Conservation (phyloP, 2,888 invertebrate genomes). For the Synanthedon formicaeformis region DNA sequence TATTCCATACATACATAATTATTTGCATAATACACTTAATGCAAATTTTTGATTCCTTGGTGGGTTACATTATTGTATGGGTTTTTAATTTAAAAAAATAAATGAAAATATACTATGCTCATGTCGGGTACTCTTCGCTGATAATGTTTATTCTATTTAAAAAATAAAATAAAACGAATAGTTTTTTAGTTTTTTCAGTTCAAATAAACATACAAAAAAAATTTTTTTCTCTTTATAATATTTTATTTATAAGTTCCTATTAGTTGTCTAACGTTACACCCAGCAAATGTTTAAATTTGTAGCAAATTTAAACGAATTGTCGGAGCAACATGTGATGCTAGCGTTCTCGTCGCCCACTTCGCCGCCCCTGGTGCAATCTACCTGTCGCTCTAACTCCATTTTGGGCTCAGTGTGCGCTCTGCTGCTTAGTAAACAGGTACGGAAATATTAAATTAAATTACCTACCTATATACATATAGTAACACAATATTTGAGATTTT, state of each 20-base stretch:
- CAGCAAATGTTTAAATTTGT: not conserved
- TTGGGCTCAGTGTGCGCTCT: constrained; percentile 58
- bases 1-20: too few species aligned
- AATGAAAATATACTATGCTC: too few species aligned
- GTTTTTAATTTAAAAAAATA: too few species aligned
- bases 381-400: constrained; percentile 34
- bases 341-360: constrained; percentile 44
- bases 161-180: too few species aligned
- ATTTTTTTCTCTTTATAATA: not conserved
- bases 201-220: not conserved
- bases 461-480: too few species aligned
- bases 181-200: not conserved
- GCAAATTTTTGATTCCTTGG: too few species aligned
- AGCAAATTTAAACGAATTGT: not conserved
- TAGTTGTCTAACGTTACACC: not conserved
- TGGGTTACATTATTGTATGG: too few species aligned
- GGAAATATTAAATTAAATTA: too few species aligned
- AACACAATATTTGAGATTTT: too few species aligned
- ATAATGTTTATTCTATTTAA: too few species aligned
- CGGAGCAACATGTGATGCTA: constrained; percentile 14
- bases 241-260: not conserved
- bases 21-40: too few species aligned
- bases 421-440: constrained; percentile 49
- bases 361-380: constrained; percentile 15
- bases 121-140: too few species aligned